Evolutionary conservation across 1,140 invertebrate species (phyloP), one percentile per base, ranked within the genome.

Genomic region (Sycobia sp.): DNA sequence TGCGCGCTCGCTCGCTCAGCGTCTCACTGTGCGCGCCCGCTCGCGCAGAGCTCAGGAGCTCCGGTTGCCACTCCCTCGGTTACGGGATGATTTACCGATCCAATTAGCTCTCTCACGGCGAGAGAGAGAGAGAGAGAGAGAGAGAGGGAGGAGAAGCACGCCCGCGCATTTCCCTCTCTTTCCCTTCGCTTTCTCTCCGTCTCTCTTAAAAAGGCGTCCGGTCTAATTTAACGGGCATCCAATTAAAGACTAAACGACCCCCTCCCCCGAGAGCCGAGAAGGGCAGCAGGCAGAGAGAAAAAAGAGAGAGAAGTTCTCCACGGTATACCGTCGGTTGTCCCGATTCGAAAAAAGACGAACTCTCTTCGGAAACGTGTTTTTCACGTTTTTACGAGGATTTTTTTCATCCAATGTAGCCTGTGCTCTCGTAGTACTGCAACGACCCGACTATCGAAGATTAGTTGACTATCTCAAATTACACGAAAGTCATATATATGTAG

Each of bases 1-100:
- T 82, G 76, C 70, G 70, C 65, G 71, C 72, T 69, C 69, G 69
- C 67, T 34, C 36, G 51, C 69, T 71, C 25, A 5, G 27, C 27
- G 51, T 39, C 9, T 25, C n/a, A n/a, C n/a, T 20, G 51, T 20
- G 14, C 1, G 69, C 68, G 71, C 3, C 16, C 23, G 43, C 29
- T 44, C 32, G 59, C 13, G 29, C n/a, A 13, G 0, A 11, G 22
- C 23, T 20, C 14, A 10, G 13, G 18, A 25, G 61, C 61, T 71
- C 73, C 76, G 74, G 63, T 76, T 76, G 71, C 76, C 71, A 73
- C 68, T 73, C 73, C 76, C 71, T 77, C 77, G 76, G 73, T 76
- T 78, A 77, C 77, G 73, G 79, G 79, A 81, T 82, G 80, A 82
- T 82, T 82, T 82, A 82, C 79, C 77, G 80, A 81, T 81, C 79